A percentile compares a stretch with the other conserved stretches of the same genome.
phyloP scores from a whole-genome alignment of 2,888 invertebrate genomes.

The Poecilobothrus nobilitatus region DNA sequence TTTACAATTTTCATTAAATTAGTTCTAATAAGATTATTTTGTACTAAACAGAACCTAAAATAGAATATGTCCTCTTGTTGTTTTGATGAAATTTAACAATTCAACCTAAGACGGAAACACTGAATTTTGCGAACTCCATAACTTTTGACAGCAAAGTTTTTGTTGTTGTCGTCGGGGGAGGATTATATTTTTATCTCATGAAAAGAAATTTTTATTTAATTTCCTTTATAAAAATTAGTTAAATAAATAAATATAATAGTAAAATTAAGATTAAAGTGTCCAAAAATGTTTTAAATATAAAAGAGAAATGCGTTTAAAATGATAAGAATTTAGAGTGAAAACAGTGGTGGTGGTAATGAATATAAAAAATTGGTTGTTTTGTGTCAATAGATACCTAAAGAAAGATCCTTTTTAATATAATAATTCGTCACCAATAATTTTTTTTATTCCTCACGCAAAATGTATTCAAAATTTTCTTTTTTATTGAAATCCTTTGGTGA shows the following conservation, averaged over 20 bases:
- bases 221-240: neutral
- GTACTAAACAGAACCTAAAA: too few relatives aligned
- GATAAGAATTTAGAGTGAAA: neutral
- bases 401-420: neutral
- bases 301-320: neutral
- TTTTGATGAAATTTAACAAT: too few relatives aligned
- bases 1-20: too few relatives aligned
- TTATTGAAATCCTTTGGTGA: neutral
- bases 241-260: neutral
- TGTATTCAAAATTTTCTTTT: neutral
- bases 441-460: neutral
- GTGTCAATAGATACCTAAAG: constrained; percentile 2
- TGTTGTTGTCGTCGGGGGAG: constrained; percentile 6
- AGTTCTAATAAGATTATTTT: too few relatives aligned
- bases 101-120: neutral
- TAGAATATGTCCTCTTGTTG: too few relatives aligned
- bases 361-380: neutral
- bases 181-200: neutral
- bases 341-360: neutral
- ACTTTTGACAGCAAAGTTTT: neutral
- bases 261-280: neutral
- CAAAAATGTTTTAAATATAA: neutral
- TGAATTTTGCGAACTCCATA: neutral
- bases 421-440: neutral
- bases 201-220: neutral